These are phyloP conservation scores for Stenchaetothrips biformis DNA, from an alignment of 2,888 invertebrate genomes.

Conservation along the genomic window DNA sequence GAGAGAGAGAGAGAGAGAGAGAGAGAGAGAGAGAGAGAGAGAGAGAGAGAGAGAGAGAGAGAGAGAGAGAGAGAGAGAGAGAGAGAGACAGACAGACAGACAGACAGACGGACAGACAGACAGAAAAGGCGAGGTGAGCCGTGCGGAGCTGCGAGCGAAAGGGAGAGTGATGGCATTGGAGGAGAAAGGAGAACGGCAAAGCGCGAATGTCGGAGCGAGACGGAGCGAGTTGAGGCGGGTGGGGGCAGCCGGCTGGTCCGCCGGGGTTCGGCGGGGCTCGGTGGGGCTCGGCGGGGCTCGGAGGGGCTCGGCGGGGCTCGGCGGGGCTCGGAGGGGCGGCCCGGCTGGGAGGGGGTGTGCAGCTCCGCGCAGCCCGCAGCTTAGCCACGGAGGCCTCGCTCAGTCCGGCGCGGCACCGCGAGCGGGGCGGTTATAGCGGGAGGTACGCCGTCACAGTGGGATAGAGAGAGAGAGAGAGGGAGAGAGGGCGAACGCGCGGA, in stretches of 20 bases:
- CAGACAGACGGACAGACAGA: too few relatives aligned
- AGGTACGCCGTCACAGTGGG: neutral
- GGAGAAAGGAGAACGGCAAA: constrained; percentile 22
- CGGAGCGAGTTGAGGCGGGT: neutral
- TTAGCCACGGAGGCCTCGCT: neutral
- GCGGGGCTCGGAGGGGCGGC: neutral
- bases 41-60: neutral
- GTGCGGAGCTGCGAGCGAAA: constrained; percentile 1
- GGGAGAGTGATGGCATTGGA: constrained; percentile 19
- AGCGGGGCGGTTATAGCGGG: constrained; percentile 16
- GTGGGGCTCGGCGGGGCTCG: neutral
- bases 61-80: neutral
- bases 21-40: neutral
- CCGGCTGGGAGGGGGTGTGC: neutral
- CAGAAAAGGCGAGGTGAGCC: neutral
- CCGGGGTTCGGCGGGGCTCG: neutral
- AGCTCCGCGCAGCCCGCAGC: neutral
- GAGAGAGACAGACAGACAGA: neutral
- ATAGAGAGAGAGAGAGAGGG: neutral
- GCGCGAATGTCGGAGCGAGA: neutral
- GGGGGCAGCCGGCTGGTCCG: neutral
- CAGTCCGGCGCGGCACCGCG: constrained; percentile 16
- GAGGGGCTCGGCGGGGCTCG: neutral
- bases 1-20: neutral
- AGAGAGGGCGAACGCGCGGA: neutral